Base-by-base conservation (phyloP, 2,888 invertebrate genomes). In the Lamproptera curius region DNA sequence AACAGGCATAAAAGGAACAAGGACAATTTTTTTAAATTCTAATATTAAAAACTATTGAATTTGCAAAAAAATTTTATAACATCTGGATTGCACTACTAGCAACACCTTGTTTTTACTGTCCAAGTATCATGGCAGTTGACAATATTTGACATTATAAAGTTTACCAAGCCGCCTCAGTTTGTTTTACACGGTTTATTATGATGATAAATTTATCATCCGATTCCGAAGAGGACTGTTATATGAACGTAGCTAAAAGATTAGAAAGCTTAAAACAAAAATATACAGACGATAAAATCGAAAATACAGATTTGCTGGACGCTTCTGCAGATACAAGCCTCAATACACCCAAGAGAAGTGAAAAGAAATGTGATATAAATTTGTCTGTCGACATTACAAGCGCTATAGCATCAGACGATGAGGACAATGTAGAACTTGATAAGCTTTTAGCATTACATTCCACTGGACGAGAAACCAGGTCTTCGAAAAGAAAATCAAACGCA, bases 211-310 rank as follows among this genome's bases (percentile, higher is more conserved):
- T 69, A 52, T 82, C 79, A 0, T 83, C 85, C 0, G 85, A 82
- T 52, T 85, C 85, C 0, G 86, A 86, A 17, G 83, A 83, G 23
- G 85, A 87, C 52, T 80, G 73, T 55, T 87, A 82, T 55, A 72
- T 78, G 1, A 80, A 82, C 43, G 59, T 72, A 31, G 76, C 76
- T 1, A 65, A 70, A 34, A 79, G 70, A 51, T 59, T 87, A 1
- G 69, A 76, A 23, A 59, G 56, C 1, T 62, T 82, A 42, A 77
- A 65, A 50, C 73, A 65, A 26, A 64, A 65, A 40, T 78, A 67
- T 43, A 49, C 52, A 1, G 67, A 64, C 11, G 70, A 75, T 28
- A 68, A 63, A 37, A 52, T 67, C 5, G 57, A 65, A 28, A 61
- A 50, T 13, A 49, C 52, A 0, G 65, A 58, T 34, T 20, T 70